Percentiles rank a stretch among this genome's conserved stretches.
These are phyloP conservation scores for Clunio marinus DNA, from an alignment of 2,888 invertebrate species.

Conservation along the genomic window DNA sequence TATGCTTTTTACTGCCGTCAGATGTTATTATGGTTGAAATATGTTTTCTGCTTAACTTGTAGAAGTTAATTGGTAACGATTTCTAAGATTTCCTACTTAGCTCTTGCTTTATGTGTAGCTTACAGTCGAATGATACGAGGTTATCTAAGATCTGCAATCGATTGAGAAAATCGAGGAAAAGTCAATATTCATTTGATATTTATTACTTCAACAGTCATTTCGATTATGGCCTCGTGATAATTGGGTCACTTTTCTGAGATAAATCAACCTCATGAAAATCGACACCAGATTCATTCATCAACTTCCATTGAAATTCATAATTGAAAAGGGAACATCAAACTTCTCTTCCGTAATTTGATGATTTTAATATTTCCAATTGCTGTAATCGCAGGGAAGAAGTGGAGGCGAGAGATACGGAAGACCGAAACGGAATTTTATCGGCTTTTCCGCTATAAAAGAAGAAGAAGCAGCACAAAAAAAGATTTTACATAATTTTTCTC, in stretches of 20 bases:
- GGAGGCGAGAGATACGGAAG: too few species aligned
- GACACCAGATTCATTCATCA: neutral
- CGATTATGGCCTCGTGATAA: neutral
- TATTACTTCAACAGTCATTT: neutral
- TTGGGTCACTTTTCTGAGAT: too few species aligned
- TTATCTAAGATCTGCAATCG: neutral
- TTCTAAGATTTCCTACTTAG: neutral
- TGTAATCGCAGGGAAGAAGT: too few species aligned
- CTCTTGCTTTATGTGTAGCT: neutral
- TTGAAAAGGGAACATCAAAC: neutral
- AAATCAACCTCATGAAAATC: too few species aligned
- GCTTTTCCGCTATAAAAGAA: slow-evolving; percentile 2
- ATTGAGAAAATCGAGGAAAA: neutral
- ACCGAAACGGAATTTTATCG: neutral
- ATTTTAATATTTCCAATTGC: neutral
- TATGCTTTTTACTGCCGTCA: slow-evolving; percentile 6
- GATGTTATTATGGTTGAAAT: slow-evolving; percentile 1
- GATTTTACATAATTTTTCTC: too few species aligned
- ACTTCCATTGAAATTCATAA: neutral
- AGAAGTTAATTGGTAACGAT: neutral
- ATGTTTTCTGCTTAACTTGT: slow-evolving; percentile 7
- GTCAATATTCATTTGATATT: neutral
- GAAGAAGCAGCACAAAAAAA: neutral
- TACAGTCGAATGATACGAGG: neutral
- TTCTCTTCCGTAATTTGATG: slow-evolving; percentile 1